phyloP scores from a whole-genome alignment of 92 coral and sea anemone genomes.

The Zoanthus sansibaricus region DNA sequence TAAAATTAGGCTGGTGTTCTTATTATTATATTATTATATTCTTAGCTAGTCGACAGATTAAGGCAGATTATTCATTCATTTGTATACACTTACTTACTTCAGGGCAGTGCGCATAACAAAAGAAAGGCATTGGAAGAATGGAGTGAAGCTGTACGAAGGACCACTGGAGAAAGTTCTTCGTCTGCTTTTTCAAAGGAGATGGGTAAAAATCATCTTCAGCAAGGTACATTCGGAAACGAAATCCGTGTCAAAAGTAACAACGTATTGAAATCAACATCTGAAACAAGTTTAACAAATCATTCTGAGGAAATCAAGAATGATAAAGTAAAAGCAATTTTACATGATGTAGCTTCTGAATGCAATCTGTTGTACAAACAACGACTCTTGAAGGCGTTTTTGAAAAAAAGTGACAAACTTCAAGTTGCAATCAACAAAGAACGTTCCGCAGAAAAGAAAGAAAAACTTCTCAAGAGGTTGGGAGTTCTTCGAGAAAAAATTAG shows the following conservation, averaged over 20 bases:
- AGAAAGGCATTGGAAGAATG: too few relatives aligned
- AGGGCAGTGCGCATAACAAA: background rate
- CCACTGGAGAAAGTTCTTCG: background rate
- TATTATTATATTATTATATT: too few relatives aligned
- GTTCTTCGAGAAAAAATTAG: slow-evolving; percentile 28
- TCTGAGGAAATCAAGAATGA: background rate
- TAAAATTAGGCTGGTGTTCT: too few relatives aligned
- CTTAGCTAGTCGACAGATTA: too few relatives aligned
- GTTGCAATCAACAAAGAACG: background rate
- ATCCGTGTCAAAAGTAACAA: background rate
- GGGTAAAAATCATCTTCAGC: background rate
- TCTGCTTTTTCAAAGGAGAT: background rate
- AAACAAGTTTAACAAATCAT: background rate
- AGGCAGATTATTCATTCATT: too few relatives aligned
- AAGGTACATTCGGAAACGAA: background rate
- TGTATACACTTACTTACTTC: background rate
- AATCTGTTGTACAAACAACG: background rate
- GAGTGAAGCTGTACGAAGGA: background rate
- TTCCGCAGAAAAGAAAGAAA: slow-evolving; percentile 21
- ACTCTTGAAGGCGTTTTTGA: slow-evolving; percentile 4
- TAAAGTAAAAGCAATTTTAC: background rate
- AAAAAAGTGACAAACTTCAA: slow-evolving; percentile 5
- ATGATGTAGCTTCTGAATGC: background rate
- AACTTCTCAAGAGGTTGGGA: background rate
- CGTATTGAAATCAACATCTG: background rate